Percentiles rank a stretch among this genome's conserved stretches.
These are phyloP conservation scores for Notospermus geniculatus DNA, from an alignment of 1,140 invertebrate genomes.

Conservation along the genomic window DNA sequence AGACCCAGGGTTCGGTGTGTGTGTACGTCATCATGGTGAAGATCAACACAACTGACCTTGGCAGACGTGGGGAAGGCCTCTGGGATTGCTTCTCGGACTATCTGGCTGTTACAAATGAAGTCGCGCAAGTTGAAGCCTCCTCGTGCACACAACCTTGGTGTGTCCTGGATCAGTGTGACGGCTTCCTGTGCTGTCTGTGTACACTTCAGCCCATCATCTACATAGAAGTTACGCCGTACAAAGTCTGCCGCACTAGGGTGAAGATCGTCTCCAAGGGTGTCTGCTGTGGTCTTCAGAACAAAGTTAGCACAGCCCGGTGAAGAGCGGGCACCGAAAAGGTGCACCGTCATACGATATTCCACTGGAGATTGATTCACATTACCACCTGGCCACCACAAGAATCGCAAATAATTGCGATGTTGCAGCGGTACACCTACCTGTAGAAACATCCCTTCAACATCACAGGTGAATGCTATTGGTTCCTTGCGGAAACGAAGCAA, in stretches of 20 bases:
- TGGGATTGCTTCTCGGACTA: constrained; percentile 13
- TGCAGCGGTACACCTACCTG: constrained; percentile 16
- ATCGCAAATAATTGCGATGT: constrained; percentile 15
- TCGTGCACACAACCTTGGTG: neutral
- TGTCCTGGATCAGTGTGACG: too few relatives aligned
- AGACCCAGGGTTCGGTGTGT: constrained; percentile 12
- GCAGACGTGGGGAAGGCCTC: neutral
- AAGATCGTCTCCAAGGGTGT: constrained; percentile 5
- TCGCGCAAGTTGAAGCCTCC: constrained; percentile 19
- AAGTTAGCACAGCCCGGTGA: constrained; percentile 17
- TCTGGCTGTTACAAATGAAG: constrained; percentile 11
- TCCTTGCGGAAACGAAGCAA: constrained; percentile 18
- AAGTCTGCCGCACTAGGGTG: neutral
- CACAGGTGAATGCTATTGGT: constrained; percentile 15
- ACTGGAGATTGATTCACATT: constrained; percentile 4
- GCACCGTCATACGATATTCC: constrained; percentile 20
- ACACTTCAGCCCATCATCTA: constrained; percentile 22
- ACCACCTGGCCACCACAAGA: constrained; percentile 16
- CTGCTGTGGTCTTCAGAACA: constrained; percentile 14
- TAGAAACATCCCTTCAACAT: too few relatives aligned
- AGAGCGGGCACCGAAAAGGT: constrained; percentile 19
- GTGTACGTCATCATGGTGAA: constrained; percentile 3
- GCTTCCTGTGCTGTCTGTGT: neutral
- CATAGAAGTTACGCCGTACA: constrained; percentile 19
- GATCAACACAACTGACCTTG: neutral